A percentile compares a stretch with the other conserved stretches of the same genome.
phyloP scores from a whole-genome alignment of 2,113 vertebrate genomes.

The Nematolebias whitei region DNA sequence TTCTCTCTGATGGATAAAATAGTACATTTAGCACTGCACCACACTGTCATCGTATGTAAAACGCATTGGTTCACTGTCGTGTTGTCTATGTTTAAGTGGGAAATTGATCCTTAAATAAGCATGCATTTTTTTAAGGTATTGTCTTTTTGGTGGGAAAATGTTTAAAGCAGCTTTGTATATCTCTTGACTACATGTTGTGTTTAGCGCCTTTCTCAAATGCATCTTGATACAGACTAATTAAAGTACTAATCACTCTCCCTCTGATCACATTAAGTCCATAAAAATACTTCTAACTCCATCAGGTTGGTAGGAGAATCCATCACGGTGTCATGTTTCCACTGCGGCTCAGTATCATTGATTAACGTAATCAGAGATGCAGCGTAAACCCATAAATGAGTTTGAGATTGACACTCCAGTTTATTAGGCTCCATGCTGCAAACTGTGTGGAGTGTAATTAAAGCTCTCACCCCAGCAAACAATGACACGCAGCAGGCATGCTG shows the following conservation, averaged over 20 bases:
- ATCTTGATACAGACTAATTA: constrained; percentile 7
- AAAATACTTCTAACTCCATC: constrained; percentile 51
- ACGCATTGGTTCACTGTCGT: too few relatives aligned
- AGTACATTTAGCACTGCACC: too few relatives aligned
- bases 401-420: constrained; percentile 72
- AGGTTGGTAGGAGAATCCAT: constrained; percentile 35
- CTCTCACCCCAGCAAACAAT: constrained; percentile 39
- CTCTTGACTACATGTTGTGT: background rate
- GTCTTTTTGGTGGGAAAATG: too few relatives aligned
- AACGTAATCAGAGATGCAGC: constrained; percentile 61
- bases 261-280: constrained; percentile 42
- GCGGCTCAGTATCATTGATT: constrained; percentile 61
- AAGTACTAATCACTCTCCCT: constrained; percentile 28
- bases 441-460: constrained; percentile 67
- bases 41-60: too few relatives aligned
- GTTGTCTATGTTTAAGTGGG: too few relatives aligned
- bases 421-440: constrained; percentile 58
- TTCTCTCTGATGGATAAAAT: background rate
- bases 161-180: too few relatives aligned
- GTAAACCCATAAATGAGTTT: constrained; percentile 70
- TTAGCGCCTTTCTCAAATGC: constrained; percentile 30
- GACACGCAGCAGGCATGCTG: constrained; percentile 22
- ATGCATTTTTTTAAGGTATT: too few relatives aligned
- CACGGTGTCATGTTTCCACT: constrained; percentile 51
- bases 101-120: too few relatives aligned